A percentile compares a stretch with the other conserved stretches of the same genome.
Evolutionary conservation across 1,140 invertebrate genomes (phyloP).

Genomic region (Hypsibius dujardini): DNA sequence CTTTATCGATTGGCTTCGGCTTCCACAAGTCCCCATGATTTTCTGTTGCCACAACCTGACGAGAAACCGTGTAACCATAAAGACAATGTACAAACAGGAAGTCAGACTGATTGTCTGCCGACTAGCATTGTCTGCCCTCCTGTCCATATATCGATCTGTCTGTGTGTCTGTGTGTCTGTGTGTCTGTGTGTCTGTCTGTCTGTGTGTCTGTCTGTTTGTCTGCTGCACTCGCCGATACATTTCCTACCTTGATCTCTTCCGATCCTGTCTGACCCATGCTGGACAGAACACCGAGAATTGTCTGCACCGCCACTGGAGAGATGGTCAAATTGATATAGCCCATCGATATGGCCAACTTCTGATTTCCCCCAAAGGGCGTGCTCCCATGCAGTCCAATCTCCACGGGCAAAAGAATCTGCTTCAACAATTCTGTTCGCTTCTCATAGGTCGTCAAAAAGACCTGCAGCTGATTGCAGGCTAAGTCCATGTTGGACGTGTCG

Average conservation of each 20-base stretch:
- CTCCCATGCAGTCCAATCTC: conserved; percentile 31
- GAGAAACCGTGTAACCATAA: too few relatives aligned
- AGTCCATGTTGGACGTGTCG: background rate
- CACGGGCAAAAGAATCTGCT: conserved; percentile 20
- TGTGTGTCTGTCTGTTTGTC: too few relatives aligned
- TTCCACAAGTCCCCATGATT: conserved; percentile 28
- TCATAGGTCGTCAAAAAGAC: background rate
- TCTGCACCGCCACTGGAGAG: conserved; percentile 35
- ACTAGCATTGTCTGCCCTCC: too few relatives aligned
- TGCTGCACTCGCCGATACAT: too few relatives aligned
- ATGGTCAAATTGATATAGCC: conserved; percentile 34
- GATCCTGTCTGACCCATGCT: conserved; percentile 25
- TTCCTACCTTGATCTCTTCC: background rate
- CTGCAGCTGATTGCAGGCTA: background rate
- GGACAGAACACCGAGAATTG: conserved; percentile 31
- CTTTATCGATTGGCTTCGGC: conserved; percentile 25
- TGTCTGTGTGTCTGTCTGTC: too few relatives aligned
- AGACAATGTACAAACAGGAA: too few relatives aligned
- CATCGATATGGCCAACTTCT: conserved; percentile 33
- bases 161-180: too few relatives aligned
- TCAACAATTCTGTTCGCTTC: background rate
- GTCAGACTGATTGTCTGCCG: too few relatives aligned
- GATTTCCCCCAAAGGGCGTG: conserved; percentile 30
- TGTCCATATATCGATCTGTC: too few relatives aligned
- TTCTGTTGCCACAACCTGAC: conserved; percentile 14